Percentiles rank a stretch among this genome's conserved stretches.
Evolutionary conservation across 2,797 vertebrate genomes (phyloP).

Genomic region (Rhynchonycteris naso): DNA sequence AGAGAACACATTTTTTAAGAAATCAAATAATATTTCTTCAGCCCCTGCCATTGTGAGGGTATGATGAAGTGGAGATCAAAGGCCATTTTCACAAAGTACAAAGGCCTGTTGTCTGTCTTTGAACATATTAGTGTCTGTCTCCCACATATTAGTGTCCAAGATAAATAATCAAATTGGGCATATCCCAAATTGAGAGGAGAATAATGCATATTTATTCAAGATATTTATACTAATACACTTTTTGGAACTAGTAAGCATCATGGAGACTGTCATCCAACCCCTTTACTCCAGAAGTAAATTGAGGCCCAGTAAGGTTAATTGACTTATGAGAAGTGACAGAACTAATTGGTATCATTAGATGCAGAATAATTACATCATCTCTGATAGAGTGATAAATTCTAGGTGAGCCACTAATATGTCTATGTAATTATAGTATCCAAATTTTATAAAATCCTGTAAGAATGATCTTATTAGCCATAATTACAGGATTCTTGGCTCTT

Average conservation of each 20-base stretch:
- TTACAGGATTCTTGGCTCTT: conserved; percentile 25
- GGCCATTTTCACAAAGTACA: not conserved
- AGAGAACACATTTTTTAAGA: not conserved
- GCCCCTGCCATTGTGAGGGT: not conserved
- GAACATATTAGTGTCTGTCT: no score
- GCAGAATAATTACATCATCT: conserved; percentile 54
- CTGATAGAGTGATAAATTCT: conserved; percentile 49
- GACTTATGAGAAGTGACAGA: conserved; percentile 58
- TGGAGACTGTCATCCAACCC: not conserved
- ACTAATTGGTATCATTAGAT: conserved; percentile 41
- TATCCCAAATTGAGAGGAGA: conserved; percentile 5
- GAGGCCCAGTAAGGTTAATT: conserved; percentile 67
- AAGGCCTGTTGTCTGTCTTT: not conserved
- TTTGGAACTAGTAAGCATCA: not conserved
- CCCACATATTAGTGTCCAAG: not conserved
- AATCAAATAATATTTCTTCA: not conserved
- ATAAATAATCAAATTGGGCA: not conserved
- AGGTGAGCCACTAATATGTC: conserved; percentile 2
- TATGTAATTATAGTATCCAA: conserved; percentile 43
- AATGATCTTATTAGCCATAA: conserved; percentile 47
- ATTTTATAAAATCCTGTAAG: conserved; percentile 18
- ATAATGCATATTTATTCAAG: not conserved
- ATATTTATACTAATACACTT: conserved; percentile 26
- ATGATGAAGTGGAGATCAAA: not conserved
- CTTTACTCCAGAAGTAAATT: conserved; percentile 60